Evolutionary conservation across 2,113 vertebrate species (phyloP).

Genomic region (Felis catus): F.catus_Fca126_mat1.0 CM031423.1:53384501-53385000

Average conservation of each 20-base stretch:
- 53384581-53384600: neutral
- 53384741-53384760: no score
- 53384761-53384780: no score
- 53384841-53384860: neutral
- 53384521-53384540: neutral
- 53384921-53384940: neutral
- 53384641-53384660: no score
- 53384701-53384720: no score
- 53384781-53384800: neutral
- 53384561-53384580: neutral
- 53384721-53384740: no score
- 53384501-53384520: neutral
- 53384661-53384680: no score
- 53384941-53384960: no score
- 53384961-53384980: neutral
- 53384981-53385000: neutral
- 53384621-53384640: no score
- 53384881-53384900: neutral
- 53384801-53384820: neutral
- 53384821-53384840: neutral
- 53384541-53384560: neutral
- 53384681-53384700: no score
- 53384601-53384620: no score
- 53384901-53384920: neutral
- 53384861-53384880: neutral